Percentiles rank a stretch among this genome's conserved stretches.
Evolutionary conservation across 2,888 invertebrate genomes (phyloP).

Genomic region (Lithodes maja): DNA sequence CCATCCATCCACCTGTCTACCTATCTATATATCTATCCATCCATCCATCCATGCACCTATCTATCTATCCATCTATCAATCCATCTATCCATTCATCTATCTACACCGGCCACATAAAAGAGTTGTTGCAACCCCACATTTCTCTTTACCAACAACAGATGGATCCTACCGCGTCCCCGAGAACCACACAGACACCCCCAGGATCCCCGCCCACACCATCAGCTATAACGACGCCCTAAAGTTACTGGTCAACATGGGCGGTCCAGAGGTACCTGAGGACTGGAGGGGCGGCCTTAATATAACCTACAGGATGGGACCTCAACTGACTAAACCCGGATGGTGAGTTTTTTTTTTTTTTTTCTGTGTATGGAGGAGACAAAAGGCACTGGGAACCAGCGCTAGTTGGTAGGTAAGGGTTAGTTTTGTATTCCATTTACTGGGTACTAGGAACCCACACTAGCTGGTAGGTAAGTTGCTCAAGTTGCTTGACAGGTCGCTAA

Average conservation of each 20-base stretch:
- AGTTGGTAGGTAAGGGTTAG: too few relatives aligned
- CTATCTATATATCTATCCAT: too few relatives aligned
- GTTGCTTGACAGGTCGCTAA: too few relatives aligned
- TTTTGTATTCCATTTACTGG: too few relatives aligned
- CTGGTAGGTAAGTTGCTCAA: too few relatives aligned
- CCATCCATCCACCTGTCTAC: too few relatives aligned
- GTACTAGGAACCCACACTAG: too few relatives aligned
- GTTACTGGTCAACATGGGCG: conserved; percentile 45
- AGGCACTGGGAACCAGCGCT: too few relatives aligned
- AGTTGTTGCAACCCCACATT: not conserved
- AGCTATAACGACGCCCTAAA: conserved; percentile 62
- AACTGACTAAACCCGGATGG: conserved; percentile 35
- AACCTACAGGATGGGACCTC: conserved; percentile 51
- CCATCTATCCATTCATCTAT: not conserved
- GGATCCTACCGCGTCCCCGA: conserved; percentile 47
- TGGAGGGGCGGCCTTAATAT: conserved; percentile 43
- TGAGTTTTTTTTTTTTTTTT: not conserved
- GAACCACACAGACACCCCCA: conserved; percentile 52
- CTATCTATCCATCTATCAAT: too few relatives aligned
- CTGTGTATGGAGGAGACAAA: too few relatives aligned
- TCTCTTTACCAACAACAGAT: conserved; percentile 26
- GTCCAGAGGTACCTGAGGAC: conserved; percentile 33
- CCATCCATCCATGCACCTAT: too few relatives aligned
- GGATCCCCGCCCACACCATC: conserved; percentile 48
- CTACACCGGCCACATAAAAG: not conserved